Conservation (phyloP, 2,888 invertebrate genomes). For the Caenorhabditis panamensis region DNA sequence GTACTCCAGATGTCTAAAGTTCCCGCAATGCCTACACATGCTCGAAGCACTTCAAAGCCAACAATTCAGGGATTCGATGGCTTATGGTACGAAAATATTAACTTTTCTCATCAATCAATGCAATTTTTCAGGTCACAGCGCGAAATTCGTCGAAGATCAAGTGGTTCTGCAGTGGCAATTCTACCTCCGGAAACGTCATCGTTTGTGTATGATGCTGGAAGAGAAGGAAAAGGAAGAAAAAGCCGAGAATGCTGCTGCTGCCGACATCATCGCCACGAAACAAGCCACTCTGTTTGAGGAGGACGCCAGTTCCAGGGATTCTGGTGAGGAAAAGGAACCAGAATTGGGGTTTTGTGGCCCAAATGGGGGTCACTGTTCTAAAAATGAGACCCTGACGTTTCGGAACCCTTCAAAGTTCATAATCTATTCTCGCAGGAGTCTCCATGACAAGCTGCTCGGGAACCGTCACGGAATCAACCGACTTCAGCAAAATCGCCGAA, state of each 20-base stretch:
- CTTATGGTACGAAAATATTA: conserved; percentile 57
- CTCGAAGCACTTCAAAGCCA: conserved; percentile 96
- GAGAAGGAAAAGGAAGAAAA: conserved; percentile 17
- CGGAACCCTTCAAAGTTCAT: too few relatives aligned
- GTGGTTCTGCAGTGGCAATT: conserved; percentile 98
- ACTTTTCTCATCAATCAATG: too few relatives aligned
- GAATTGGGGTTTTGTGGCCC: too few relatives aligned
- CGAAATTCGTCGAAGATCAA: conserved; percentile 99
- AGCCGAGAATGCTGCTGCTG: not conserved
- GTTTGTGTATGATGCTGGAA: conserved; percentile 67
- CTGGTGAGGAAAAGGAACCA: conserved; percentile 19
- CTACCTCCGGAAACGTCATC: conserved; percentile 91
- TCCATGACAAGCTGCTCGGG: conserved; percentile 40
- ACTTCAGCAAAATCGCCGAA: too few relatives aligned
- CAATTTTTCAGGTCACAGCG: conserved; percentile 83
- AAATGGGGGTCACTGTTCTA: too few relatives aligned
- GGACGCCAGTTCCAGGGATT: conserved; percentile 57
- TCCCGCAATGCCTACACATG: conserved; percentile 97
- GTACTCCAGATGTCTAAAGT: conserved; percentile 88
- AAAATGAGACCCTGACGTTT: too few relatives aligned
- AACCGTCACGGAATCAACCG: too few relatives aligned
- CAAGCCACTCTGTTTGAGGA: conserved; percentile 32
- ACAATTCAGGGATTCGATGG: conserved; percentile 90
- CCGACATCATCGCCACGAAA: not conserved
- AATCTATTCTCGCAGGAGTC: conserved; percentile 15